Base-by-base conservation (phyloP, 2,113 vertebrate species). In the Paradisaea rubra region DNA sequence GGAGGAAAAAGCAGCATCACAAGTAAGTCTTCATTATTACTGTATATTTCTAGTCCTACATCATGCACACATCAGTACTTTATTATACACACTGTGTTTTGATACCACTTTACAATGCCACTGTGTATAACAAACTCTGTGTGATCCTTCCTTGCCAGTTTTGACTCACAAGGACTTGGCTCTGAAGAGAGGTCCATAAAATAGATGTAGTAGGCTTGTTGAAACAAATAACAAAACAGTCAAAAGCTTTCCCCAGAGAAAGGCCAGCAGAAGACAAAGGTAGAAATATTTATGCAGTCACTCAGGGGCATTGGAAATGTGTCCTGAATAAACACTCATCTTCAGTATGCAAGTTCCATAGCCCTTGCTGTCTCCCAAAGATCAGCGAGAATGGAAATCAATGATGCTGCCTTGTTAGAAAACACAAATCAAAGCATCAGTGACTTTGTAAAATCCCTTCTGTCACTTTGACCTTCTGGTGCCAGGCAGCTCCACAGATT, bases 341-440 rank as follows among this genome's bases (percentile, higher is more conserved):
- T 88, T 93, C 59, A 2, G 79, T 86, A 91, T 91, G 88, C 90
- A 88, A 87, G 77, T 24, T 76, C 73, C 71, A 90, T 25, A 90
- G 92, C 71, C 72, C 73, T 47, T 47, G 81, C 71, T 93, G 88
- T 77, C 81, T 95, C 65, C 74, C 65, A 83, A 86, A 94, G 92
- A 95, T 91, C 94, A 96, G 81, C 3, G 1, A 59, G 87, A 95
- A 96, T 21, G 86, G 84, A 95, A 97, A 96, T 96, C 95, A 95
- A 96, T 97, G 95, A 90, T 83, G 78, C 89, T 90, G 79, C 86
- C 96, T 93, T 89, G 91, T 95, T 91, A 94, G 89, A 95, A 96
- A 91, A 92, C 91, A 93, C 65, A 89, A 94, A 96, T 93, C 94
- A 93, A 91, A 94, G 64, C 79, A 87, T 30, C 53, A 69, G 63